Percentiles rank a stretch among this genome's conserved stretches.
Evolutionary conservation across 2,888 invertebrate genomes (phyloP).

Genomic region (Acanthopleura granulata): DNA sequence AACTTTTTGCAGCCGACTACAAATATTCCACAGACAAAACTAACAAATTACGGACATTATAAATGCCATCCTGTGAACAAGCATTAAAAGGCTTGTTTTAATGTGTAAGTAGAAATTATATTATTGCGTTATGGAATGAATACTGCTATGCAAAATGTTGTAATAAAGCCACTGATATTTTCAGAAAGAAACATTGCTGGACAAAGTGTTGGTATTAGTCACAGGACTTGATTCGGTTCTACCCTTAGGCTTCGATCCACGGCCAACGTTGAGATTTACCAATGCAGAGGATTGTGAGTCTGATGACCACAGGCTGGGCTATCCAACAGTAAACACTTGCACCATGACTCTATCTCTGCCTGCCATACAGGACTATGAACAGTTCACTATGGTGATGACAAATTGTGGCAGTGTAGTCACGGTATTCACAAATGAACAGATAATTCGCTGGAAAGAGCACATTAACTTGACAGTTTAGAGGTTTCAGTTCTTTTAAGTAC

Average conservation of each 20-base stretch:
- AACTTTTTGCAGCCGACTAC: too few species aligned
- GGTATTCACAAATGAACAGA: not conserved
- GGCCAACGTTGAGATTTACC: not conserved
- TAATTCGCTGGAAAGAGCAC: not conserved
- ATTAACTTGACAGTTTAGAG: too few species aligned
- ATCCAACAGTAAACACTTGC: slow-evolving; percentile 4
- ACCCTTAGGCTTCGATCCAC: not conserved
- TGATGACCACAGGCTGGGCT: not conserved
- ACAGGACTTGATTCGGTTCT: not conserved
- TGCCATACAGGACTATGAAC: not conserved
- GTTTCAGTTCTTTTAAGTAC: too few species aligned
- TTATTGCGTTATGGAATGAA: too few species aligned
- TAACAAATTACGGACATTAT: too few species aligned
- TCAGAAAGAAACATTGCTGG: too few species aligned
- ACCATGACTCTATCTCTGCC: not conserved
- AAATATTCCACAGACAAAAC: too few species aligned
- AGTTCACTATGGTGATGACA: slow-evolving; percentile 1
- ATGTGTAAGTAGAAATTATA: too few species aligned
- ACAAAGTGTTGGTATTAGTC: slow-evolving; percentile 1
- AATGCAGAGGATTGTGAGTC: not conserved
- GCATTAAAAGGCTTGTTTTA: too few species aligned
- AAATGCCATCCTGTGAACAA: too few species aligned
- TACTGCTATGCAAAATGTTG: too few species aligned
- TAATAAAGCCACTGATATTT: too few species aligned
- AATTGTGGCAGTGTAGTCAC: not conserved